Base-by-base conservation (phyloP, 2,113 vertebrate species). In the Salvelinus namaycush region DNA sequence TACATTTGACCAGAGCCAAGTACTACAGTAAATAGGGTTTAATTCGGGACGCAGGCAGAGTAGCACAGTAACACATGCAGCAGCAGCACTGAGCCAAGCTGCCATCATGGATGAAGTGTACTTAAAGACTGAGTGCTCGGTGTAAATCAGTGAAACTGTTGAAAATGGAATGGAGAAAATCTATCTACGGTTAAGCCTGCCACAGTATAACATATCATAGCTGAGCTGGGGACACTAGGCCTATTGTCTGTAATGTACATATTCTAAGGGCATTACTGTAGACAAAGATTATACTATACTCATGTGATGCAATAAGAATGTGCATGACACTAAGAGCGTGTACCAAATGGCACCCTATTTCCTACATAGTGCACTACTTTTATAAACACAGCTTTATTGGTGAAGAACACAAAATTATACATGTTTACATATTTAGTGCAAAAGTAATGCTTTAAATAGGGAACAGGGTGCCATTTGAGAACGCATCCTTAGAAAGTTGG, bases 151-250 rank as follows among this genome's bases (percentile, higher is more conserved):
- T 69, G 68, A 72, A 62, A 73, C 11, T 29, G 71, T 57, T 29
- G 75, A 73, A 74, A 82, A 81, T 72, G 27, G 76, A 86, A 73
- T 22, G 67, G 57, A 72, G 72, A 75, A 70, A 54, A 34, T 80
- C 77, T 54, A 69, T n/a, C 64, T 76, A 78, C 68, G 81, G 79
- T 68, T 78, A 66, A 54, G 16, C 16, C 39, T 44, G 39, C 0
- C n/a, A 62, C 3, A 57, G 3, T 18, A 1, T 18, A 54, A 54
- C 18, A 18, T 18, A 54, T 54, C 51, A 18, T 1, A 54, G 51
- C 51, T 54, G 51, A 34, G 51, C 29, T 16, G 67, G 27, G 18
- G 14, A 18, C 16, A 54, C 14, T 1, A 18, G 49, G 3, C 13
- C 49, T 16, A 54, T 16, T 18, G 51, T 54, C 39, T 44, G 39